A percentile compares a stretch with the other conserved stretches of the same genome.
phyloP scores from a whole-genome alignment of 1,140 invertebrate genomes.

The Pissodes strobi region DNA sequence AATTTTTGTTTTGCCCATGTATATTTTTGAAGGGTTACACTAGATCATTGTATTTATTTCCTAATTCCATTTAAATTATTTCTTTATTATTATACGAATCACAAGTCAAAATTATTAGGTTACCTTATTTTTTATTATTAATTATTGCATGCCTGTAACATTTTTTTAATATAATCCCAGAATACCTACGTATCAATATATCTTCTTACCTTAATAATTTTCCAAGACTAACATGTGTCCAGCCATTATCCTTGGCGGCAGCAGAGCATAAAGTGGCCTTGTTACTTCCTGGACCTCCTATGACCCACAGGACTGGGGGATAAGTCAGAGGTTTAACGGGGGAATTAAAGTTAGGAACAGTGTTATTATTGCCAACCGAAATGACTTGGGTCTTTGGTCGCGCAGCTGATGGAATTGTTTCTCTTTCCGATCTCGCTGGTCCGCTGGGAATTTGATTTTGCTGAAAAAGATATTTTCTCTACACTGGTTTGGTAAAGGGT shows the following conservation, averaged over 20 bases:
- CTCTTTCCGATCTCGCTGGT: conserved; percentile 11
- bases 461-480: conserved; percentile 30
- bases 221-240: conserved; percentile 77
- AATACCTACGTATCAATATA: too few relatives aligned
- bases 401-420: conserved; percentile 25
- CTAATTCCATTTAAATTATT: too few relatives aligned
- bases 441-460: background rate
- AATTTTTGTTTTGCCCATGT: too few relatives aligned
- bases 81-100: too few relatives aligned
- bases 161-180: too few relatives aligned
- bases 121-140: too few relatives aligned
- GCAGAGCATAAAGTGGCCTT: conserved; percentile 74
- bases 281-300: conserved; percentile 77
- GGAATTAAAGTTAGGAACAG: conserved; percentile 45
- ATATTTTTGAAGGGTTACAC: too few relatives aligned
- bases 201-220: conserved; percentile 60
- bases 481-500: too few relatives aligned
- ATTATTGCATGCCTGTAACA: too few relatives aligned
- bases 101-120: too few relatives aligned
- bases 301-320: conserved; percentile 76
- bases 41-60: too few relatives aligned
- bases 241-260: conserved; percentile 68
- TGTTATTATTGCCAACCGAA: conserved; percentile 51
- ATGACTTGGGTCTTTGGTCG: conserved; percentile 51
- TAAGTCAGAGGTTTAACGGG: conserved; percentile 52